These are phyloP conservation scores for Andricus curvator DNA, from an alignment of 2,888 invertebrate genomes.

Conservation along the genomic window DNA sequence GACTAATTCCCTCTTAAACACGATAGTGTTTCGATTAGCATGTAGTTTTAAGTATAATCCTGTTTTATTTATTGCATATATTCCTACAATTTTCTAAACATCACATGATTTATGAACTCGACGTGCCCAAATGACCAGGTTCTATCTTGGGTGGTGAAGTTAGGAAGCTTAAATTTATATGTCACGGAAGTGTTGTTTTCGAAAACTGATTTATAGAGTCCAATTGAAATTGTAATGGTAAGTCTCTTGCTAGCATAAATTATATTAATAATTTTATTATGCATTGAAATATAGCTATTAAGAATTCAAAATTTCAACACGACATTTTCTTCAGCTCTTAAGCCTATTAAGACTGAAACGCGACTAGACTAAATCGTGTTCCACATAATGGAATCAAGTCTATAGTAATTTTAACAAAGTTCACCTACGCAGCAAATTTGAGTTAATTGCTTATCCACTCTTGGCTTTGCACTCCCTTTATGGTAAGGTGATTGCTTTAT, in stretches of 20 bases:
- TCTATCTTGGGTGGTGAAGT: too few species aligned
- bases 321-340: not conserved
- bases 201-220: too few species aligned
- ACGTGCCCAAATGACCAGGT: too few species aligned
- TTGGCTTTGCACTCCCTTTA: not conserved
- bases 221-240: not conserved
- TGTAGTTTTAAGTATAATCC: too few species aligned
- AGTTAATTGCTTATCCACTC: not conserved
- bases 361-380: not conserved
- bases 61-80: too few species aligned
- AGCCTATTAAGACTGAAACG: not conserved
- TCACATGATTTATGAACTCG: too few species aligned
- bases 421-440: not conserved
- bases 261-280: not conserved
- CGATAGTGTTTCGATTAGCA: too few species aligned
- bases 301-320: not conserved
- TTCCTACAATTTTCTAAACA: too few species aligned
- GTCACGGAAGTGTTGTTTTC: too few species aligned
- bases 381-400: not conserved
- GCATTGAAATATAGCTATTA: not conserved
- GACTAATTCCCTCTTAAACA: too few species aligned
- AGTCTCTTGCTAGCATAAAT: not conserved
- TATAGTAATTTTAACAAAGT: not conserved
- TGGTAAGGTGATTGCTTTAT: not conserved
- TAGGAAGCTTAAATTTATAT: too few species aligned